These are phyloP conservation scores for Larimichthys polyactis DNA, from an alignment of 2,113 vertebrate species.

Conservation along the genomic window DNA sequence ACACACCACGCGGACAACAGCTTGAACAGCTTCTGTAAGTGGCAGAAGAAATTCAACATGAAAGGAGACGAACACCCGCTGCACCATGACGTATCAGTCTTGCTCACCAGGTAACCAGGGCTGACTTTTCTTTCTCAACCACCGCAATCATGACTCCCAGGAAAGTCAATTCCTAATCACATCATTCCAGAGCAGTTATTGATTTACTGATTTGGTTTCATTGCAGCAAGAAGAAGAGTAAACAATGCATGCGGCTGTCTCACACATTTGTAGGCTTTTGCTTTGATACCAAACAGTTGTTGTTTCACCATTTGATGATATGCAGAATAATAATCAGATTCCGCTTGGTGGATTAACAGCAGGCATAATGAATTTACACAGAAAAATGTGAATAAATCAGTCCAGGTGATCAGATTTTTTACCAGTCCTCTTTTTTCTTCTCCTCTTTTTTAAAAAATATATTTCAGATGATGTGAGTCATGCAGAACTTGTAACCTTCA, in stretches of 20 bases:
- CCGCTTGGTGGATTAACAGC: too few relatives aligned
- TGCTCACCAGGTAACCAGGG: slow-evolving; percentile 92
- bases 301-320: neutral
- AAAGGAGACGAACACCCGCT: slow-evolving; percentile 91
- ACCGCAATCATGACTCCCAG: neutral
- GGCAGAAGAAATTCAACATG: slow-evolving; percentile 94
- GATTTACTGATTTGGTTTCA: neutral
- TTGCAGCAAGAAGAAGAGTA: neutral
- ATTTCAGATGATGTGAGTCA: neutral
- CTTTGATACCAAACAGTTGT: neutral
- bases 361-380: too few relatives aligned
- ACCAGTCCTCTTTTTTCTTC: too few relatives aligned
- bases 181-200: neutral
- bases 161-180: neutral
- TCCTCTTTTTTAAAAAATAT: neutral
- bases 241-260: too few relatives aligned
- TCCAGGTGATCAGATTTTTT: too few relatives aligned
- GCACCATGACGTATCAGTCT: slow-evolving; percentile 93
- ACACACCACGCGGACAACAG: slow-evolving; percentile 96
- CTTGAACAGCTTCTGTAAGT: slow-evolving; percentile 95
- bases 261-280: neutral
- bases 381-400: neutral
- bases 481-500: neutral
- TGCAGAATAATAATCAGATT: too few relatives aligned
- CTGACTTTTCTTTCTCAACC: neutral